phyloP scores from a whole-genome alignment of 2,113 vertebrate species.

The Clarias magur region DNA sequence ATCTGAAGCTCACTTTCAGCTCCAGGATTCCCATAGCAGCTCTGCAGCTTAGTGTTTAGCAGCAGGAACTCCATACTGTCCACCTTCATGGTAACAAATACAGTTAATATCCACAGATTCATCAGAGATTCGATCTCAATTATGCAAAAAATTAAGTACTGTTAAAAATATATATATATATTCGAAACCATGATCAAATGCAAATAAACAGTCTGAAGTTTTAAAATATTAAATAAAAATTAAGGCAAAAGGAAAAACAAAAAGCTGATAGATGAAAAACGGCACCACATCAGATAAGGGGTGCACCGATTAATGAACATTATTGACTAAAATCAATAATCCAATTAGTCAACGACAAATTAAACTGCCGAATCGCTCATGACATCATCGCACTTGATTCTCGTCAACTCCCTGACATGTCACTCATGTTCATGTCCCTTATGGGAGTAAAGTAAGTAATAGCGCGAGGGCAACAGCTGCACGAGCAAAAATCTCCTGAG shows the following conservation, averaged over 20 bases:
- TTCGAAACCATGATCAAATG: neutral
- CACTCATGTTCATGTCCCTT: too few relatives aligned
- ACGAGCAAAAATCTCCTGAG: too few relatives aligned
- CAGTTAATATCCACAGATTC: neutral
- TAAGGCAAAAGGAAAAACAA: neutral
- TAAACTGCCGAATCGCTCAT: too few relatives aligned
- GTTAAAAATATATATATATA: neutral
- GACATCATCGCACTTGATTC: too few relatives aligned
- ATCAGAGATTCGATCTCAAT: neutral
- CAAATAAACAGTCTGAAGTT: neutral
- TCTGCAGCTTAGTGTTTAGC: conserved; percentile 77
- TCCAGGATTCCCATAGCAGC: conserved; percentile 66
- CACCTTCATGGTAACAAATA: conserved; percentile 62
- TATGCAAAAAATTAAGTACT: too few relatives aligned
- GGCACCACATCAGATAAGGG: too few relatives aligned
- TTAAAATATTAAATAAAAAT: neutral
- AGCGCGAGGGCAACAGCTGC: too few relatives aligned
- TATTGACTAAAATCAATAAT: too few relatives aligned
- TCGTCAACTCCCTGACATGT: too few relatives aligned
- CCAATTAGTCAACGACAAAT: too few relatives aligned
- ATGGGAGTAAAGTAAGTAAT: too few relatives aligned
- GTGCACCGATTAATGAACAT: too few relatives aligned
- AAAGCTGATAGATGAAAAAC: neutral
- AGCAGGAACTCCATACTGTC: conserved; percentile 73
- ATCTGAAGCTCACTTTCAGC: conserved; percentile 67